A percentile compares a stretch with the other conserved stretches of the same genome.
Conservation (phyloP, 1,140 invertebrate species). For the Orchesella cincta region DNA sequence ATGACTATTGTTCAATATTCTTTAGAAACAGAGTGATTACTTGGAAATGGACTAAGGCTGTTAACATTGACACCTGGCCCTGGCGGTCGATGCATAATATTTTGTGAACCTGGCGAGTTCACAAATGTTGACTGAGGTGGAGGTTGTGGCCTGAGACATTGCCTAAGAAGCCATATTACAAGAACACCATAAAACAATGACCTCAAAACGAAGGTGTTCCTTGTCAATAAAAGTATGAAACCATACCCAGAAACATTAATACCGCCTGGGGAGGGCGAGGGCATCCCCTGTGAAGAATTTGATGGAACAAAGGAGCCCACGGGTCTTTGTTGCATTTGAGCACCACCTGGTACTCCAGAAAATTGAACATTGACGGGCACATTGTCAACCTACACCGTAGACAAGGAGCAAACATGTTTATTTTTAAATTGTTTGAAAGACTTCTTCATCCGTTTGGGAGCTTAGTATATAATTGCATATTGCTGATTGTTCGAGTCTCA, state of each 20-base stretch:
- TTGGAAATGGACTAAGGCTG: slow-evolving; percentile 31
- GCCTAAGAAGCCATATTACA: too few species aligned
- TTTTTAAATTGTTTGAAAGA: slow-evolving; percentile 9
- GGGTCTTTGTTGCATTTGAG: slow-evolving; percentile 15
- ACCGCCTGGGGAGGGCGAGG: slow-evolving; percentile 28
- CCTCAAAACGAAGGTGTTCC: too few species aligned
- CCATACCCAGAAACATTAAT: neutral
- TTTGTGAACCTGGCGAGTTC: slow-evolving; percentile 67
- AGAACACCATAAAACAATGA: neutral
- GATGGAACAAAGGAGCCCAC: slow-evolving; percentile 35
- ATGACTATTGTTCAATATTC: neutral
- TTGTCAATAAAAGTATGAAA: too few species aligned
- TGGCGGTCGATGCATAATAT: slow-evolving; percentile 55
- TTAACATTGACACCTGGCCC: slow-evolving; percentile 26
- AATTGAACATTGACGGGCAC: slow-evolving; percentile 31
- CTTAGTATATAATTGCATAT: neutral
- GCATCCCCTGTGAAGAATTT: slow-evolving; percentile 28
- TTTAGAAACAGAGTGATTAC: slow-evolving; percentile 15
- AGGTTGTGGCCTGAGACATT: neutral
- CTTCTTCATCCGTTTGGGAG: neutral
- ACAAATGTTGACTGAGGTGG: slow-evolving; percentile 66
- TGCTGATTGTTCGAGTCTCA: too few species aligned
- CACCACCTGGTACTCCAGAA: slow-evolving; percentile 1
- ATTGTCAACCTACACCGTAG: slow-evolving; percentile 32
- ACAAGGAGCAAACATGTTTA: neutral